phyloP scores from a whole-genome alignment of 1,140 invertebrate genomes.

The Yoshiicerus persimilis region DNA sequence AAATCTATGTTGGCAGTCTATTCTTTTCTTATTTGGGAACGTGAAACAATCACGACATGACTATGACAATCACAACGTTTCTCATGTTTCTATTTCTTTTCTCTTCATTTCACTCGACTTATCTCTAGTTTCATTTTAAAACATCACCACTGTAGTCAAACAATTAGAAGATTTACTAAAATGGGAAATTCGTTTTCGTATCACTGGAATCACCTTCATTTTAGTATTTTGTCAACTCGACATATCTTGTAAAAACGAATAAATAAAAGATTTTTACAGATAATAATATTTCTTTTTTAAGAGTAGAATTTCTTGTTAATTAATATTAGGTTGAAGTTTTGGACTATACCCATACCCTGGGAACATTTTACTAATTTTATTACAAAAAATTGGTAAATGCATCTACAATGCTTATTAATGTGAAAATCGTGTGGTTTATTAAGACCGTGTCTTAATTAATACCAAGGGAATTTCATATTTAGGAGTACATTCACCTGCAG shows the following conservation, averaged over 20 bases:
- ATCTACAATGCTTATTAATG: background rate
- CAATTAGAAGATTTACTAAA: too few relatives aligned
- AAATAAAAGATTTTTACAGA: too few relatives aligned
- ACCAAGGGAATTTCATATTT: background rate
- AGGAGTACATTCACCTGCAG: slow-evolving; percentile 27
- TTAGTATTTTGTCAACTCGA: too few relatives aligned
- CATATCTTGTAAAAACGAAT: too few relatives aligned
- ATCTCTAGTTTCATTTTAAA: too few relatives aligned
- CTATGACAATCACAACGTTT: background rate
- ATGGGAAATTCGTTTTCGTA: too few relatives aligned
- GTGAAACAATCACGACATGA: slow-evolving; percentile 19
- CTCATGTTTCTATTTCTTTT: background rate
- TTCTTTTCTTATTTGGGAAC: slow-evolving; percentile 17
- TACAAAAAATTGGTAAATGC: background rate
- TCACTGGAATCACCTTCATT: too few relatives aligned
- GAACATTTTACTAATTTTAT: background rate
- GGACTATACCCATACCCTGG: too few relatives aligned
- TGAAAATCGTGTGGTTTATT: background rate
- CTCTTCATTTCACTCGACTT: background rate
- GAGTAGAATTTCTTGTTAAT: too few relatives aligned
- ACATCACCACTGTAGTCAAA: too few relatives aligned
- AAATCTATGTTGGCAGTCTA: background rate
- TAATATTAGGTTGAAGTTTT: too few relatives aligned
- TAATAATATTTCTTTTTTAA: too few relatives aligned
- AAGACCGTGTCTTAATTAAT: background rate